Percentiles rank a stretch among this genome's conserved stretches.
These are phyloP conservation scores for Heliconius ethilla DNA, from an alignment of 2,888 invertebrate genomes.

Conservation along the genomic window DNA sequence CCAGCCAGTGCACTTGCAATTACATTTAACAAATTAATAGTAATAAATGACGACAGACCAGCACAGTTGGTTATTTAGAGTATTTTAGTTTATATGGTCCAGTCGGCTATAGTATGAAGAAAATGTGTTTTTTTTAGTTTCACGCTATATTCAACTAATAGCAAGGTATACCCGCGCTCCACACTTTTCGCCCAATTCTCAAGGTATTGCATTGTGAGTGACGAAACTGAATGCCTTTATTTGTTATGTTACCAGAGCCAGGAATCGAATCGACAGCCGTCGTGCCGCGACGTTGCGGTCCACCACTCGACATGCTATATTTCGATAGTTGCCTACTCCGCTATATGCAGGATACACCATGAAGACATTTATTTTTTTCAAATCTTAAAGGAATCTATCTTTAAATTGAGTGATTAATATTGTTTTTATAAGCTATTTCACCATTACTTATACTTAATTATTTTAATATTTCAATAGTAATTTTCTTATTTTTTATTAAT, in stretches of 20 bases:
- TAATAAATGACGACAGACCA: slow-evolving; percentile 1
- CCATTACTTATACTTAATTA: neutral
- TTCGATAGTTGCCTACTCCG: neutral
- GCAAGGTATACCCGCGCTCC: neutral
- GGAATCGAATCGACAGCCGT: too few species aligned
- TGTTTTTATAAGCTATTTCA: neutral
- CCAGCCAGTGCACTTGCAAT: slow-evolving; percentile 19
- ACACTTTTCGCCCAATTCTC: neutral
- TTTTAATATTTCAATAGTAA: neutral
- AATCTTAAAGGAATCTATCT: too few species aligned
- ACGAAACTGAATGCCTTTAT: neutral
- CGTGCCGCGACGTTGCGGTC: too few species aligned
- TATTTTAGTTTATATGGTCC: neutral
- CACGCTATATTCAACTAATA: neutral
- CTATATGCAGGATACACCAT: neutral
- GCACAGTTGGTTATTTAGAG: slow-evolving; percentile 2
- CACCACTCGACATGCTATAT: too few species aligned
- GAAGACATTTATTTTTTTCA: too few species aligned
- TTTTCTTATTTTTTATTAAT: neutral
- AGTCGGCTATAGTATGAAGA: neutral
- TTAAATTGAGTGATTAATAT: neutral
- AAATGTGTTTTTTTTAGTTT: neutral
- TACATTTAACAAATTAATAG: slow-evolving; percentile 18
- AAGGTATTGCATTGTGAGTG: neutral
- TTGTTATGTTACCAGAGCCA: neutral